These are phyloP conservation scores for Aselliscus stoliczkanus DNA, from an alignment of 2,797 vertebrate genomes.

Conservation along the genomic window DNA sequence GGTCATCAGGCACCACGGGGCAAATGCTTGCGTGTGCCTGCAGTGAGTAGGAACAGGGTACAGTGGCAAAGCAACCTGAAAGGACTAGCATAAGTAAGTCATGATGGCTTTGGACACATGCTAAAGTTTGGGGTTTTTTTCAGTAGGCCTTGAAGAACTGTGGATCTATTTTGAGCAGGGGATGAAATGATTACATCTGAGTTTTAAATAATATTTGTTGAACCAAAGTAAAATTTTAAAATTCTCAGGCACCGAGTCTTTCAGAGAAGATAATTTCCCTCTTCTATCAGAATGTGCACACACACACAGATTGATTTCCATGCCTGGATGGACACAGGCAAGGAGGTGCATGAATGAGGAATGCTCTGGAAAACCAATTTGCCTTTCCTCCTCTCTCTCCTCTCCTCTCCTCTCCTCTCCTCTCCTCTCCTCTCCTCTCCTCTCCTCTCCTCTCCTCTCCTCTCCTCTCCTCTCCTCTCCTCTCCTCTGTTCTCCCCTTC, in stretches of 20 bases:
- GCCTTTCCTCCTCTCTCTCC: background rate
- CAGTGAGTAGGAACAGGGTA: rapidly evolving
- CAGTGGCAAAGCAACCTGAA: background rate
- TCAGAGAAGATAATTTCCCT: background rate
- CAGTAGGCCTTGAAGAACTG: background rate
- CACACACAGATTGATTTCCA: background rate
- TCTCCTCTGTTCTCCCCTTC: background rate
- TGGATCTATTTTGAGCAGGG: background rate
- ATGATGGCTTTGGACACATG: background rate
- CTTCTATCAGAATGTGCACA: background rate
- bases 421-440: background rate
- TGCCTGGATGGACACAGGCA: background rate
- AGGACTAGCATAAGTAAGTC: background rate
- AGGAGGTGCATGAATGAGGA: background rate
- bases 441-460: background rate
- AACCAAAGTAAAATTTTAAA: background rate
- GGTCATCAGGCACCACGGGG: background rate
- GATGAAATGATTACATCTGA: background rate
- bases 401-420: background rate
- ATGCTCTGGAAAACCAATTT: background rate
- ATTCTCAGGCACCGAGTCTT: background rate
- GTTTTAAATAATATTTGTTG: background rate
- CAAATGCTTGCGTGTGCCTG: rapidly evolving
- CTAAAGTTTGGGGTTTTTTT: background rate
- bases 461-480: background rate